Conservation (phyloP, 2,797 vertebrate species). For the Vespertilio murinus region DNA sequence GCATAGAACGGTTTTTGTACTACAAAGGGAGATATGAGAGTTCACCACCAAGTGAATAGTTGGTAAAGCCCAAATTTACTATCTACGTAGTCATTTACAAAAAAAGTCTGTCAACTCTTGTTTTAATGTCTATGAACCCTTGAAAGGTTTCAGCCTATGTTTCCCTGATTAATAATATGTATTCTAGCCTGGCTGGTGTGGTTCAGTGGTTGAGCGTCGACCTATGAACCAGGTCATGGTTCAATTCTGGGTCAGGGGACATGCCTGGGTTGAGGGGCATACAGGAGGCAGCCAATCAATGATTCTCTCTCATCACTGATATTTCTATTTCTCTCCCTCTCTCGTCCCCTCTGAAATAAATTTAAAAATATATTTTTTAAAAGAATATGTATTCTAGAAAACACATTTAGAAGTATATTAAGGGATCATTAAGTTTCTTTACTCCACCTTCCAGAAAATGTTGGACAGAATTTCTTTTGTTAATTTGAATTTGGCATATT, state of each 20-base stretch:
- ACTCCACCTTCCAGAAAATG: neutral
- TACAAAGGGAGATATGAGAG: neutral
- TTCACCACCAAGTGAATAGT: neutral
- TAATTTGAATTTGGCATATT: neutral
- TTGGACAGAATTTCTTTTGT: neutral
- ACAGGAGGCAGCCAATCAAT: too few relatives aligned
- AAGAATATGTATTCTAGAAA: neutral
- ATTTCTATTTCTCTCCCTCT: too few relatives aligned
- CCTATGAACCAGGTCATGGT: too few relatives aligned
- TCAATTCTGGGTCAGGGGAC: too few relatives aligned
- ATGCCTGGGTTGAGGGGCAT: too few relatives aligned
- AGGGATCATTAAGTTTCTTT: neutral
- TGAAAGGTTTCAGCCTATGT: neutral
- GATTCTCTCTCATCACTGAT: too few relatives aligned
- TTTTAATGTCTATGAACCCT: neutral
- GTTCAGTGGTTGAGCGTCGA: too few relatives aligned
- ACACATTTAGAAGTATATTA: neutral
- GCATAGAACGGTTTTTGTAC: neutral
- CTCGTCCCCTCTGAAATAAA: too few relatives aligned
- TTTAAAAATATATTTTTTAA: too few relatives aligned
- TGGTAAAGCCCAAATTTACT: neutral
- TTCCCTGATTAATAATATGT: neutral
- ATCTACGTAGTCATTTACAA: neutral
- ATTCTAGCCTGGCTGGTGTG: neutral
- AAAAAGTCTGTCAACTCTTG: neutral